These are phyloP conservation scores for Benthosema pterotum DNA, from an alignment of 2,797 vertebrate genomes.

Conservation along the genomic window DNA sequence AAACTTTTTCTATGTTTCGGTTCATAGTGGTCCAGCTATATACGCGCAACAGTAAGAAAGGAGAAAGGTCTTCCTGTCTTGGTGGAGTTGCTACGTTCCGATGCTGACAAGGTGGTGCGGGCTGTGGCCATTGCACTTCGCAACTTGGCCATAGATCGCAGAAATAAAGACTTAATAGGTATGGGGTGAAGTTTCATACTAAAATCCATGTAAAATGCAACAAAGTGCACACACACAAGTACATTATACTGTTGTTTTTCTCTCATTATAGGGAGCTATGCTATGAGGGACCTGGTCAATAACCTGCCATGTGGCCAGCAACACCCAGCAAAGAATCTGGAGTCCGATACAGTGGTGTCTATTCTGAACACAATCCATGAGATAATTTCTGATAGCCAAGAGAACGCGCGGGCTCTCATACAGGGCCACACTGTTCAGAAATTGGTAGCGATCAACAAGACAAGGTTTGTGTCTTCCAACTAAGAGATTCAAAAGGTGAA, in stretches of 20 bases:
- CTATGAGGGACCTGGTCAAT: conserved; percentile 93
- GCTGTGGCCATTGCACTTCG: conserved; percentile 95
- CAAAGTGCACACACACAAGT: not conserved
- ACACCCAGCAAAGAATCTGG: conserved; percentile 89
- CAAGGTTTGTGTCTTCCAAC: conserved; percentile 73
- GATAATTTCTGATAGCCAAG: conserved; percentile 94
- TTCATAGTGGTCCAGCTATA: conserved; percentile 94
- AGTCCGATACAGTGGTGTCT: conserved; percentile 95
- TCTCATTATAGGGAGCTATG: conserved; percentile 86
- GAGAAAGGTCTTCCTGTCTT: conserved; percentile 94
- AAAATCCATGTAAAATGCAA: not conserved
- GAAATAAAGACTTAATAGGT: conserved; percentile 98
- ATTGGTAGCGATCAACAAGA: conserved; percentile 91
- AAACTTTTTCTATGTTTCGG: conserved; percentile 6
- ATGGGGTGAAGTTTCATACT: conserved; percentile 17
- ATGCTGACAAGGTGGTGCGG: conserved; percentile 95
- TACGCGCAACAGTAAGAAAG: conserved; percentile 94
- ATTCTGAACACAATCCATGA: conserved; percentile 96
- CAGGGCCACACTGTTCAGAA: conserved; percentile 96
- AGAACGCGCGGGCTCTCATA: conserved; percentile 92
- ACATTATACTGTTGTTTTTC: not conserved
- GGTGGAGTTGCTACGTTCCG: conserved; percentile 94
- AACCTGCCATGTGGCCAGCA: conserved; percentile 93
- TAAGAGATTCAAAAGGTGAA: too few species aligned
- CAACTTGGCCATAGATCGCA: conserved; percentile 94